Percentiles rank a stretch among this genome's conserved stretches.
Evolutionary conservation across 1,140 invertebrate species (phyloP).

Genomic region (Hydropsyche tenuis): DNA sequence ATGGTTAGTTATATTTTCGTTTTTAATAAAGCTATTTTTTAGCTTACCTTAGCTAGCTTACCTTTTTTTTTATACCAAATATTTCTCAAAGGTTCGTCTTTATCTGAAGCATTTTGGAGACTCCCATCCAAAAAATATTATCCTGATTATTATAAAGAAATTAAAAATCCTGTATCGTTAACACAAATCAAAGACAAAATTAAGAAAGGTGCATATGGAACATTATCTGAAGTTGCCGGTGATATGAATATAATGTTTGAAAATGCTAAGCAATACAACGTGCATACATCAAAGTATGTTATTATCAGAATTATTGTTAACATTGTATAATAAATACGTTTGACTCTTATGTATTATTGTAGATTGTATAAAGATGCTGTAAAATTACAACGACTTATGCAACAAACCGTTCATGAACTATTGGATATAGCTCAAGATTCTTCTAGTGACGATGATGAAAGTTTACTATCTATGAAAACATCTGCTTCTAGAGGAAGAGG

Average conservation of each 20-base stretch:
- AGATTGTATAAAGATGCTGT: constrained; percentile 79
- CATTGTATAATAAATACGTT: background rate
- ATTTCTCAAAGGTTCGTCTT: constrained; percentile 69
- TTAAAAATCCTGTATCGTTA: constrained; percentile 94
- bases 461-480: constrained; percentile 60
- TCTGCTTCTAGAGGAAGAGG: constrained; percentile 62
- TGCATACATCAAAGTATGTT: constrained; percentile 74
- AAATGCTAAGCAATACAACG: constrained; percentile 95
- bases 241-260: constrained; percentile 99
- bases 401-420: constrained; percentile 83
- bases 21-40: too few species aligned
- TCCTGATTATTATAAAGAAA: constrained; percentile 98
- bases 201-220: constrained; percentile 84
- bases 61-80: too few species aligned
- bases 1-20: constrained; percentile 63
- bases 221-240: constrained; percentile 86
- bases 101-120: constrained; percentile 92
- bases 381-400: constrained; percentile 73
- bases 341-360: background rate
- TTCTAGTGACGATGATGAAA: constrained; percentile 64
- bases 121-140: constrained; percentile 89
- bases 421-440: constrained; percentile 78
- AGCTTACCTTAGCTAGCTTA: too few species aligned
- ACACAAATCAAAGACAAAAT: constrained; percentile 92
- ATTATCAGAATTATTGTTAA: background rate